Conservation (phyloP, 1,140 invertebrate genomes). For the Belonocnema kinseyi region DNA sequence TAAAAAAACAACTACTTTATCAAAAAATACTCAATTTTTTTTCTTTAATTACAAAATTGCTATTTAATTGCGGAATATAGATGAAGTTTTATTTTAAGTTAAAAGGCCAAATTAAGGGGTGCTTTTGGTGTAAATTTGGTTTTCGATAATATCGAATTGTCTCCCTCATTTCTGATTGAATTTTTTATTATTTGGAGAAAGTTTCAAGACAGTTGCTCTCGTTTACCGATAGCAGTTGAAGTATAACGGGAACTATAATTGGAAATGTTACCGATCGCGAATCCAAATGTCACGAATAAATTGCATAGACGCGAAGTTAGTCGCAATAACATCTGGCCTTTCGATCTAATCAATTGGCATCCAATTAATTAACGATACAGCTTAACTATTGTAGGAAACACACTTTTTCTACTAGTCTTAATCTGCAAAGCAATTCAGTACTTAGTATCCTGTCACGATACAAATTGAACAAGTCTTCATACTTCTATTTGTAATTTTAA, state of each 20-base stretch:
- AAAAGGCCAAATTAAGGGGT: no score
- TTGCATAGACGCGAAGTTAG: not conserved
- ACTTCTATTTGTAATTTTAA: not conserved
- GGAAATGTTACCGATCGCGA: conserved; percentile 17
- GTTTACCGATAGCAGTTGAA: not conserved
- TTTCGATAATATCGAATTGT: no score
- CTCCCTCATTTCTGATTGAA: no score
- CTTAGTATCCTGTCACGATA: conserved; percentile 10
- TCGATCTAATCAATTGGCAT: conserved; percentile 21
- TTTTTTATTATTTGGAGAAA: not conserved
- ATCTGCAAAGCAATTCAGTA: not conserved
- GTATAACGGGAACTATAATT: conserved; percentile 17
- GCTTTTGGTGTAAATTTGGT: no score
- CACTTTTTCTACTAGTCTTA: not conserved
- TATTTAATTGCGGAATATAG: no score
- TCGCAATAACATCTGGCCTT: conserved; percentile 18
- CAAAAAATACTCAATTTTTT: no score
- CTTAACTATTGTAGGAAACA: conserved; percentile 12
- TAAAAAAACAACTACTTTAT: no score
- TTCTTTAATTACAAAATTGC: no score
- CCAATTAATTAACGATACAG: conserved; percentile 26
- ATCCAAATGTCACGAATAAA: conserved; percentile 19
- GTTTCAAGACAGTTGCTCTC: not conserved
- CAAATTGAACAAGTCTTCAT: conserved; percentile 9
- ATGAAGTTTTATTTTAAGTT: no score